These are phyloP conservation scores for Cepaea hortensis DNA, from an alignment of 2,888 invertebrate species.

Conservation along the genomic window DNA sequence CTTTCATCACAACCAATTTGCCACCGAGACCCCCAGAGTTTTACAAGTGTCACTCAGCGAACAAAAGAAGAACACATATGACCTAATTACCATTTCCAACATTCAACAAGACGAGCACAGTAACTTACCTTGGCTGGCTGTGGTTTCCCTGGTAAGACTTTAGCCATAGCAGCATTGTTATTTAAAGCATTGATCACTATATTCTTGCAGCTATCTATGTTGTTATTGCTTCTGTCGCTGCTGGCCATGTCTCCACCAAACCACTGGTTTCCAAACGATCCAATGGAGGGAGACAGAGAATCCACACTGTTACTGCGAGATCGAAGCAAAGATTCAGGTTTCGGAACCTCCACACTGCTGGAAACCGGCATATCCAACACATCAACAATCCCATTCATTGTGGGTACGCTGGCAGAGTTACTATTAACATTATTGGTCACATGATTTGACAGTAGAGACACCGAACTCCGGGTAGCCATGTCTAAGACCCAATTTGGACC, in stretches of 20 bases:
- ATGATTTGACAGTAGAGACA: slow-evolving; percentile 61
- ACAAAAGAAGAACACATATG: too few species aligned
- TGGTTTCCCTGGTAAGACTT: slow-evolving; percentile 62
- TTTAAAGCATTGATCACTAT: slow-evolving; percentile 70
- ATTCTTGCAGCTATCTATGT: slow-evolving; percentile 58
- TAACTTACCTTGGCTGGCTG: slow-evolving; percentile 51
- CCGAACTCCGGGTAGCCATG: slow-evolving; percentile 45
- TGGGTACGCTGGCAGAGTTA: slow-evolving; percentile 37
- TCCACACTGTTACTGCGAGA: slow-evolving; percentile 60
- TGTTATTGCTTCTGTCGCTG: slow-evolving; percentile 20
- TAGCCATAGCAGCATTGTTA: slow-evolving; percentile 67
- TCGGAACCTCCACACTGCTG: slow-evolving; percentile 37
- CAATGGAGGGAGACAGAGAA: slow-evolving; percentile 51
- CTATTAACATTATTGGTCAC: slow-evolving; percentile 25
- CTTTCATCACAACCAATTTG: too few species aligned
- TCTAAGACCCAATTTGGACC: slow-evolving; percentile 2
- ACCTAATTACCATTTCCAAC: not conserved
- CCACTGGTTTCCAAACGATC: slow-evolving; percentile 52
- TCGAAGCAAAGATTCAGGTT: slow-evolving; percentile 49
- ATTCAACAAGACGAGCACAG: not conserved
- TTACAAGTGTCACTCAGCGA: too few species aligned
- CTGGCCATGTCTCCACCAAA: slow-evolving; percentile 58
- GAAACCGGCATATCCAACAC: slow-evolving; percentile 40
- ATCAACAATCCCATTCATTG: slow-evolving; percentile 54
- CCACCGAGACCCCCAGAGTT: too few species aligned